Evolutionary conservation across 2,797 vertebrate genomes (phyloP), one percentile per base, ranked within the genome.

Genomic region (Coregonus suidteri): DNA sequence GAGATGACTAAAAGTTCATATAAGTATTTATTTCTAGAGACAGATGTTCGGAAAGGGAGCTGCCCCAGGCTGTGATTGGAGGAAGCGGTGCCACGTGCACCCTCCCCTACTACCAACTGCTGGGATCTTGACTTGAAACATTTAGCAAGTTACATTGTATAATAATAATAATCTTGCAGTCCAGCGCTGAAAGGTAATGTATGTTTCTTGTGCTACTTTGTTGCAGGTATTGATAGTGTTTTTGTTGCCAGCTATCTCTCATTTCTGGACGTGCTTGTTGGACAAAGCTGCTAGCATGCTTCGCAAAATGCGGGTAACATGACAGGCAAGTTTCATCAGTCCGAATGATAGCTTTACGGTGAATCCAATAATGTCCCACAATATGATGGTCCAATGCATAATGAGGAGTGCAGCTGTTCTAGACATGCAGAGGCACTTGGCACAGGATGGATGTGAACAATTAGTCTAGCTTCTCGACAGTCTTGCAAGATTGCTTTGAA

Each of bases 81-180:
- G 3, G 78, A 81, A 31, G 1, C 18, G 7, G 4, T 90, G 92
- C 91, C 93, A 94, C 94, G 91, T 94, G 94, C 52, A 71, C 76
- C 74, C 30, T 62, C 68, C 84, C 82, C 73, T 72, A 79, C 80
- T 59, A 30, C 68, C 51, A 47, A 56, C 77, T 64, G 73, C 25
- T 25, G 77, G 72, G 81, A 73, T n/a, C 47, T 80, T 16, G 47
- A 68, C 53, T 79, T 30, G 59, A 64, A 35, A 35, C 31, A 7
- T 68, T 68, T 16, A 35, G 16, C 31, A 15, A 35, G 31, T 68
- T 37, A 6, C 15, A 68, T 18, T 35, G 66, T 68, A 16, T 34
- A 25, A 25, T 25, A 25, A 25, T 25, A 25, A 25, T 25, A 0
- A 16, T 18, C 31, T 68, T 68, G 34, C 59, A 25, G 66, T 34